Evolutionary conservation across 2,888 invertebrate genomes (phyloP), one percentile per base, ranked within the genome.

Genomic region (Gnatocerus cornutus): DNA sequence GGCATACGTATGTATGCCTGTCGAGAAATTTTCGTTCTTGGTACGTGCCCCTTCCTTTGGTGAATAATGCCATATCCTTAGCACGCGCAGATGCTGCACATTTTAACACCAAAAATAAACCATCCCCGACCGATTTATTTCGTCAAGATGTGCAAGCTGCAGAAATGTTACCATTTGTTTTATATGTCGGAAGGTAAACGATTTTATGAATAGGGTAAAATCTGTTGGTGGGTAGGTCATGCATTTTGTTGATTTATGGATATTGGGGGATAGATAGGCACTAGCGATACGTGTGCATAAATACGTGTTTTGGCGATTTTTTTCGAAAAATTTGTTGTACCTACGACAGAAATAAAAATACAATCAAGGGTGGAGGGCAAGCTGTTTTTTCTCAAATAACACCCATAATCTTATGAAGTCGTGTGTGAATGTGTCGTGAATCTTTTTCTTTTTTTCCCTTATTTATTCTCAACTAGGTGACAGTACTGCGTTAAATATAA

Each of bases 41-140:
- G 68, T 63, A 68, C 68, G 68, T 68, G 68, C 63, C 56, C 39
- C 65, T 56, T 56, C 39, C 37, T 41, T 55, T 46, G 10, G 9
- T 27, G 55, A 56, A 65, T 65, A 48, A 65, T 56, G 46, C 12
- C 53, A 45, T 43, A 53, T 52, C 61, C 56, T 68, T 68, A 61
- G 55, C 68, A 45, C 68, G 68, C 55, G 68, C 68, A 68, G 68
- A 68, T 68, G 68, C 61, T 68, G 55, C 55, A 62, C 65, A 65
- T 65, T 65, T 65, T 56, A 56, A 65, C 65, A 56, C 65, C 65
- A 56, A 65, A 65, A 65, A 65, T 65, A 65, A 68, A 68, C 68
- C 21, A 56, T 16, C 56, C 66, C 56, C 68, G 45, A 67, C 14
- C 67, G 50, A 67, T 67, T 67, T 67, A 58, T 64, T 65, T 65